phyloP scores from a whole-genome alignment of 92 coral and sea anemone genomes.

The Pocillopora grandis region DNA sequence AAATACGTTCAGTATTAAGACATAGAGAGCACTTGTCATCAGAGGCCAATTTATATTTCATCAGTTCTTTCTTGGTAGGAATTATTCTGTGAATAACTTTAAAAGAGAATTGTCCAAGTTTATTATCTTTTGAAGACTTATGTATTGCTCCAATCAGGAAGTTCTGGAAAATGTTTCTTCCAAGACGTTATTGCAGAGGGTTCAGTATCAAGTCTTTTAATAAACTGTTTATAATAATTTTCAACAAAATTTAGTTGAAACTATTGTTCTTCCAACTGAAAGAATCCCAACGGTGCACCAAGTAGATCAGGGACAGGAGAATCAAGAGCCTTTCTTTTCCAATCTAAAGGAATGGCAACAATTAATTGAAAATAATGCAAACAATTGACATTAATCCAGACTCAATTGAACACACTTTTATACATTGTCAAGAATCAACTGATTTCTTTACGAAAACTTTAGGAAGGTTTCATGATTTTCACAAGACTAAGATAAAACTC shows the following conservation, averaged over 20 bases:
- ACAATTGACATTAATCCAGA: neutral
- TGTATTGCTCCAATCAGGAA: neutral
- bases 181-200: neutral
- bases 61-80: too few species aligned
- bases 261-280: neutral
- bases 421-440: too few species aligned
- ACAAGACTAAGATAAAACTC: too few species aligned
- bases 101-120: conserved; percentile 11
- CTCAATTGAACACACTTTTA: too few species aligned
- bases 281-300: neutral
- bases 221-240: neutral
- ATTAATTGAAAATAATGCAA: neutral
- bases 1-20: too few species aligned
- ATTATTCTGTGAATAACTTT: too few species aligned
- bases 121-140: neutral
- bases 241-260: neutral
- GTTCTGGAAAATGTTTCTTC: neutral
- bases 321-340: neutral
- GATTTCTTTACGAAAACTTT: too few species aligned
- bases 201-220: neutral
- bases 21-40: too few species aligned
- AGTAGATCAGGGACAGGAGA: neutral
- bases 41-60: too few species aligned
- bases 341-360: neutral
- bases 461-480: too few species aligned